A percentile compares a stretch with the other conserved stretches of the same genome.
phyloP scores from a whole-genome alignment of 2,888 invertebrate genomes.

The Agrotis clavis region DNA sequence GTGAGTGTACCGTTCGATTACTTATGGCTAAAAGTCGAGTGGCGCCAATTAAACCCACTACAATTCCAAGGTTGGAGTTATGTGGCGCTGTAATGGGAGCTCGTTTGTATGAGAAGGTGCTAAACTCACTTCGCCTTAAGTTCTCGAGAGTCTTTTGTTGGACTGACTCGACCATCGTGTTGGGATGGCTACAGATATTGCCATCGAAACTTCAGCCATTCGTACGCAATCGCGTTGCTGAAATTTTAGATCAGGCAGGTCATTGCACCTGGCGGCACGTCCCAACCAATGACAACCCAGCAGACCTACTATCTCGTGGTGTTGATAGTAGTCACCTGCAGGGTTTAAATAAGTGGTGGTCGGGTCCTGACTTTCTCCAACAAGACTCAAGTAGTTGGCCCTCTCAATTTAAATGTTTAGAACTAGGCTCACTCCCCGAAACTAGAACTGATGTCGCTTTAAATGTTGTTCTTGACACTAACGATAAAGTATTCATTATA shows the following conservation, averaged over 20 bases:
- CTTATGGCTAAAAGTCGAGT: background rate
- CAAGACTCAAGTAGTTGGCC: background rate
- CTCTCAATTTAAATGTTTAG: background rate
- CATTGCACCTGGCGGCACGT: background rate
- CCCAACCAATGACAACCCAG: background rate
- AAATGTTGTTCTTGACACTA: background rate
- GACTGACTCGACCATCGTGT: slow-evolving; percentile 3
- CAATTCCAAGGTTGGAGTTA: background rate
- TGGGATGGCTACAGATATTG: slow-evolving; percentile 1
- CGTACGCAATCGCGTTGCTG: background rate
- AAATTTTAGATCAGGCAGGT: slow-evolving; percentile 5
- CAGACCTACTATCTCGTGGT: background rate
- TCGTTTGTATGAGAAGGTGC: slow-evolving; percentile 10
- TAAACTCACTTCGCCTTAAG: slow-evolving; percentile 1
- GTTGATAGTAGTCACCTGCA: slow-evolving; percentile 9
- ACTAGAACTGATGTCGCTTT: background rate
- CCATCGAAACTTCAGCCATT: background rate
- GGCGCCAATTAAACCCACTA: slow-evolving; percentile 1
- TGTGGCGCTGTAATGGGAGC: slow-evolving; percentile 9
- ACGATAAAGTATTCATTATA: background rate
- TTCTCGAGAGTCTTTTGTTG: background rate
- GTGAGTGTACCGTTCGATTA: background rate
- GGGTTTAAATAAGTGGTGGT: slow-evolving; percentile 4
- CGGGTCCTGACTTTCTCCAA: slow-evolving; percentile 1
- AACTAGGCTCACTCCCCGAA: background rate